phyloP scores from a whole-genome alignment of 2,797 vertebrate species.

The Leptodactylus fallax region DNA sequence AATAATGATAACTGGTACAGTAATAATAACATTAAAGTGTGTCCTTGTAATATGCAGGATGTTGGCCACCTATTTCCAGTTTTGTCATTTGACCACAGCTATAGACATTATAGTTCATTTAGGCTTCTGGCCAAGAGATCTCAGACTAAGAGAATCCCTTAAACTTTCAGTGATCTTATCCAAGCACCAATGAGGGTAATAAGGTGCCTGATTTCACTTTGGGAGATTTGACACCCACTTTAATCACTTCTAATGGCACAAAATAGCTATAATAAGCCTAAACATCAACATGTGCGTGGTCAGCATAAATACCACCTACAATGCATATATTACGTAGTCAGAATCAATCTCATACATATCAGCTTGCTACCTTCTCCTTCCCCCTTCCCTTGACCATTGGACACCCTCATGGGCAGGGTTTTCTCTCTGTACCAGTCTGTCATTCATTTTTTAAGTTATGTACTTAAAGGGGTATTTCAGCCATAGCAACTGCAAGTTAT shows the following conservation, averaged over 20 bases:
- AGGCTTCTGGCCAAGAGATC: neutral
- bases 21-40: neutral
- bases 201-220: neutral
- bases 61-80: neutral
- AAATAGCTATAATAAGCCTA: neutral
- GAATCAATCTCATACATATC: neutral
- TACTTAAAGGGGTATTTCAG: too few species aligned
- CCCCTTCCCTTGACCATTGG: neutral
- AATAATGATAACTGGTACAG: neutral
- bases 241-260: neutral
- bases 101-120: neutral
- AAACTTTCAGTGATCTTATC: neutral
- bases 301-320: neutral
- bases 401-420: too few species aligned
- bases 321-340: neutral
- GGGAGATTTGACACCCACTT: neutral
- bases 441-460: too few species aligned
- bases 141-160: neutral
- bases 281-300: neutral
- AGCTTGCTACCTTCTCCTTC: neutral
- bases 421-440: neutral
- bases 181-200: neutral
- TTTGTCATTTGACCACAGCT: neutral
- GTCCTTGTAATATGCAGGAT: neutral
- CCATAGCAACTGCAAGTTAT: too few species aligned